Evolutionary conservation across 2,113 vertebrate species (phyloP).

Genomic region (Neotoma lepida): DNA sequence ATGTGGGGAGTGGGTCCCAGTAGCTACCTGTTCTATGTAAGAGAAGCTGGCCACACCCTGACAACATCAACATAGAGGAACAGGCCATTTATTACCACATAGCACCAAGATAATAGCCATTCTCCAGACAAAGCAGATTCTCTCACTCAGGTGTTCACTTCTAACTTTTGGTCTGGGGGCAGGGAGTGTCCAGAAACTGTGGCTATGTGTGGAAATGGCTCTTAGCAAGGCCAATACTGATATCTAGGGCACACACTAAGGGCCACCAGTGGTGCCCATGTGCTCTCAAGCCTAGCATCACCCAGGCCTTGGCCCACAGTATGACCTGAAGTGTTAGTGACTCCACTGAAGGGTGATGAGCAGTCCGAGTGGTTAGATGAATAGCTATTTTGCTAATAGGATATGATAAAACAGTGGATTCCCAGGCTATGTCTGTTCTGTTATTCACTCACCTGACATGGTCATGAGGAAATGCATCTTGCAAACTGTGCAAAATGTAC

Average conservation of each 20-base stretch:
- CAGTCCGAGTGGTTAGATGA: background rate
- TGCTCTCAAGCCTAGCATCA: background rate
- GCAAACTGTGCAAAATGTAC: background rate
- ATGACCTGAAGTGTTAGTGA: background rate
- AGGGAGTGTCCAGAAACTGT: background rate
- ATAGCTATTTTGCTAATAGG: background rate
- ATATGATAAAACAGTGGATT: background rate
- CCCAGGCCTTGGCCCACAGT: background rate
- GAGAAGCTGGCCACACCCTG: background rate
- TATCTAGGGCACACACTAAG: background rate
- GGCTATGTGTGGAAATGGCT: background rate
- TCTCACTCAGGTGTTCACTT: background rate
- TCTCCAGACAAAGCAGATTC: background rate
- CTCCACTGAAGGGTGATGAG: background rate
- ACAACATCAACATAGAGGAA: background rate
- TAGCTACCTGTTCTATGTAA: background rate
- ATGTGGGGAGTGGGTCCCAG: background rate
- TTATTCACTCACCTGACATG: background rate
- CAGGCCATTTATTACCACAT: background rate
- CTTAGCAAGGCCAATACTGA: background rate
- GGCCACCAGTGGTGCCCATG: background rate
- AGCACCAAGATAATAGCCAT: background rate
- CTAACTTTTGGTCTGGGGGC: background rate
- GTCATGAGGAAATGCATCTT: background rate
- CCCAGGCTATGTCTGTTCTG: background rate